These are phyloP conservation scores for Xenopus laevis DNA, from an alignment of 2,113 vertebrate species.

Conservation along the genomic window DNA sequence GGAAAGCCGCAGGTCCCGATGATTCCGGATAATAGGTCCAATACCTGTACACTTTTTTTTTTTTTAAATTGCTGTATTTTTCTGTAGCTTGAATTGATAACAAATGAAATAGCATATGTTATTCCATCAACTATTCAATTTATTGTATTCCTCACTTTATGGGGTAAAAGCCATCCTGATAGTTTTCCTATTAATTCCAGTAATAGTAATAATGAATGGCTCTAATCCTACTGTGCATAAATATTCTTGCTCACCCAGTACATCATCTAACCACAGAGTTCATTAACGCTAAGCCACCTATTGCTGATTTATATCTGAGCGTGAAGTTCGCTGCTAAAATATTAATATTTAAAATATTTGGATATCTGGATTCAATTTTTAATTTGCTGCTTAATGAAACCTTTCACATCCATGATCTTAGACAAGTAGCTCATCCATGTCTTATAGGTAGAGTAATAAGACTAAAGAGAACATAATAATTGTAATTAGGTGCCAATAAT, in stretches of 20 bases:
- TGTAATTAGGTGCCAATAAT: too few species aligned
- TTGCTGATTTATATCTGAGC: neutral
- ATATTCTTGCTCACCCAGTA: slow-evolving; percentile 39
- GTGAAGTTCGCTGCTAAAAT: neutral
- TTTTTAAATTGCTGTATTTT: too few species aligned
- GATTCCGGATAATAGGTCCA: too few species aligned
- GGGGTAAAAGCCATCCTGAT: neutral
- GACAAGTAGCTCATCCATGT: neutral
- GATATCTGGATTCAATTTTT: too few species aligned
- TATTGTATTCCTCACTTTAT: neutral
- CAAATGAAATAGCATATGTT: neutral
- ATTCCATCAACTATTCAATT: neutral
- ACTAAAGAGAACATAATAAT: too few species aligned
- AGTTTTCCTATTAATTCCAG: neutral
- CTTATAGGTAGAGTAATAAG: neutral
- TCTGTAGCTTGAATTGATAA: too few species aligned
- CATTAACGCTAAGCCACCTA: neutral
- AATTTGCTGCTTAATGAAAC: neutral
- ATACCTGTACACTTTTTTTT: too few species aligned
- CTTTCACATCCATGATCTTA: neutral
- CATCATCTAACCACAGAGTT: slow-evolving; percentile 47
- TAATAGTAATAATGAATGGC: slow-evolving; percentile 19
- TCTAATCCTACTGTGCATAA: slow-evolving; percentile 14
- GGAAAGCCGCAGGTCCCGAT: too few species aligned
- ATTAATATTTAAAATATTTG: neutral